Base-by-base conservation (phyloP, 2,888 invertebrate species). In the Endotricha flammealis region DNA sequence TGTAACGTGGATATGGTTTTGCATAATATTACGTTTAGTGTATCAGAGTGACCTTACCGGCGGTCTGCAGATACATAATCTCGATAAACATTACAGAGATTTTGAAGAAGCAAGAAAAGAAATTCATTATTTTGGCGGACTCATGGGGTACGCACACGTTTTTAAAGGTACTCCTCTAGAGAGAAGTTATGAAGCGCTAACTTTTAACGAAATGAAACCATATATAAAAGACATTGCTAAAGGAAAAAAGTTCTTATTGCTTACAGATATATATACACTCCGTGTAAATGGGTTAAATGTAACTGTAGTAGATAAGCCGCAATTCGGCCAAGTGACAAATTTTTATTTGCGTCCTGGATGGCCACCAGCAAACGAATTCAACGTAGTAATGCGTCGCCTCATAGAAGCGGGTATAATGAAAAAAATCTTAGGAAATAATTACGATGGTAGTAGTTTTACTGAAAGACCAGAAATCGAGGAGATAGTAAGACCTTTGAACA, bases 1-100 rank as follows among this genome's bases (percentile, higher is more conserved):
- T 13, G 17, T 33, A 14, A 33, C 25, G 8, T 33, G 25, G 32
- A 33, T 33, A 24, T 33, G 32, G 32, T 25, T 10, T 8, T 25
- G 32, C 11, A 16, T 24, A 3, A 12, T 32, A 2, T 9, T 32
- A 6, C 32, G 32, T 11, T 24, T 32, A 8, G 24, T 25, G 10
- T 32, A 32, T 13, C 14, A 24, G 8, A 32, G 32, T 14, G 10
- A 32, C 14, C 16, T 32, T 3, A 32, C 32, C 5, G 24, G 32
- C 10, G 24, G 24, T 7, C 10, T 32, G 1, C 32, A 32, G 2
- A 24, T 14, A 6, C 14, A 32, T 14, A 9, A 11, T 2, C 1
- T 10, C 13, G 7, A 12, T 4, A 13, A 14, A 8, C n/a, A 14
- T 10, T 32, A 24, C 14, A 5, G 14, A 32, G 11, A 32, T 24